Base-by-base conservation (phyloP, 2,888 invertebrate species). In the Galerucella pusilla region DNA sequence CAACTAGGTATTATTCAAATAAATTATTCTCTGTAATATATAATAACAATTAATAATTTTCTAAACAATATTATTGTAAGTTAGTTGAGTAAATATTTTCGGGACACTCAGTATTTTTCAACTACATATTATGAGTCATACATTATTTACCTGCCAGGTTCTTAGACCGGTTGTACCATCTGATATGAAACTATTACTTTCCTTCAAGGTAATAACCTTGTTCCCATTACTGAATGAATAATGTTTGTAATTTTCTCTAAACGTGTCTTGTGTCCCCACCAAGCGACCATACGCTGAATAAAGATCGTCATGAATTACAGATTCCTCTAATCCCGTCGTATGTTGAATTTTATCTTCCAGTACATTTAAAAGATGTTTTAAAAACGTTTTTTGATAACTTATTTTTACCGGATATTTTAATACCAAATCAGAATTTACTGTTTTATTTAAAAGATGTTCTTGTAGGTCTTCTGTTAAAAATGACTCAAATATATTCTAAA, bases 141-240 rank as follows among this genome's bases (percentile, higher is more conserved):
- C 5, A 42, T 16, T 64, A 42, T 49, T 79, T 88, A 93, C 93
- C 91, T 94, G 93, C 95, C 95, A 95, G 81, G 92, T 93, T 80
- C 91, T 91, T 80, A 95, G 88, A 42, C 95, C 95, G 16, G 95
- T 96, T 25, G 95, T 95, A 45, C 95, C 95, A 85, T 93, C 90
- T 0, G 93, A 90, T 79, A 95, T 93, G 84, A 94, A 91, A 84
- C 90, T 92, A 73, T 89, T 90, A 74, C 92, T 94, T 87, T 95
- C 95, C 80, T 91, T 91, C 68, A 95, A 86, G 14, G 90, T 92
- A 49, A 94, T 86, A 52, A 88, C 60, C 52, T 77, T 74, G 71
- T 87, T 83, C 74, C 88, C 83, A 49, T 86, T 83, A 52, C 85
- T 7, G n/a, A 72, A 20, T 59, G 89, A 71, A 85, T 93, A 94